phyloP scores from a whole-genome alignment of 1,140 invertebrate species.

The Aphis gossypii region DNA sequence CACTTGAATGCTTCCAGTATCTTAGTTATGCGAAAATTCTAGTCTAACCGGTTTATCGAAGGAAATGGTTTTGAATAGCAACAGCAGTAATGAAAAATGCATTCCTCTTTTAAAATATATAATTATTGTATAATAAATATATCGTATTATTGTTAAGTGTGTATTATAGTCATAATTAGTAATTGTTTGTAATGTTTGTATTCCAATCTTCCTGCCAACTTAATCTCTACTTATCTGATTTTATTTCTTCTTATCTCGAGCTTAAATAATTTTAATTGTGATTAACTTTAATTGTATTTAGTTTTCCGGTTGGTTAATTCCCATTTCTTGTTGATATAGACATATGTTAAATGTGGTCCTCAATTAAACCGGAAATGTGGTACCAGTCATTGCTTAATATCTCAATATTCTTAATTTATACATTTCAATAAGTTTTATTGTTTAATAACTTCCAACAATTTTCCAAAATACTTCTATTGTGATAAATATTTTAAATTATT shows the following conservation, averaged over 20 bases:
- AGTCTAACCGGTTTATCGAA: constrained; percentile 35
- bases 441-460: background rate
- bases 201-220: constrained; percentile 56
- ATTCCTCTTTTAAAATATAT: constrained; percentile 50
- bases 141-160: constrained; percentile 55
- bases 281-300: constrained; percentile 53
- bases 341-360: constrained; percentile 1
- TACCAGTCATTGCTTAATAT: constrained; percentile 54
- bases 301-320: constrained; percentile 33
- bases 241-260: constrained; percentile 50
- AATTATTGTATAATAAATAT: constrained; percentile 55
- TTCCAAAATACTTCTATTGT: background rate
- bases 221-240: constrained; percentile 58
- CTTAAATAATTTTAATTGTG: constrained; percentile 57
- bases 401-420: constrained; percentile 41
- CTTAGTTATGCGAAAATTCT: constrained; percentile 51
- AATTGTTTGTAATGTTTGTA: constrained; percentile 58
- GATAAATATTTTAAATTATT: background rate
- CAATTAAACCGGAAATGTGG: constrained; percentile 41
- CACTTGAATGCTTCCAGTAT: constrained; percentile 53
- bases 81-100: constrained; percentile 52
- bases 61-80: constrained; percentile 35
- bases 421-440: constrained; percentile 26
- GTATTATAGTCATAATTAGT: constrained; percentile 57
- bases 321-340: background rate